phyloP scores from a whole-genome alignment of 2,888 invertebrate genomes.

The Neoscelio sp. region DNA sequence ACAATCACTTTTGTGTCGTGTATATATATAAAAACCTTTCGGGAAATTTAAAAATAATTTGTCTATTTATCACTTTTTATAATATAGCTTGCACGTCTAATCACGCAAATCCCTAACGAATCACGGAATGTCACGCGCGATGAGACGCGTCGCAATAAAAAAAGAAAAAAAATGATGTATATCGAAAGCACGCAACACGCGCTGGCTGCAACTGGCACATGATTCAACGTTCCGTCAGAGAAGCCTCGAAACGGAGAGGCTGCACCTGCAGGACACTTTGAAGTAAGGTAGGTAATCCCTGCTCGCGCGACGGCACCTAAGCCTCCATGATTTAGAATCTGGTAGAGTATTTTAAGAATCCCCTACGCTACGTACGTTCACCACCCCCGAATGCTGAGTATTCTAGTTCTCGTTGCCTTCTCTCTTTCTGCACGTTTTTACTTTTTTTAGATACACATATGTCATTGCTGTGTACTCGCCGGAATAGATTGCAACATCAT shows the following conservation, averaged over 20 bases:
- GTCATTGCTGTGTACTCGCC: conserved; percentile 19
- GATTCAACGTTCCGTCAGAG: conserved; percentile 78
- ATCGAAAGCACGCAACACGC: conserved; percentile 58
- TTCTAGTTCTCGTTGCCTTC: conserved; percentile 31
- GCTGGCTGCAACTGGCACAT: conserved; percentile 75
- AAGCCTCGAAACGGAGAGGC: conserved; percentile 76
- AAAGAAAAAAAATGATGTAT: conserved; percentile 59
- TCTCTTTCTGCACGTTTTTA: conserved; percentile 35
- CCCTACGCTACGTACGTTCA: conserved; percentile 75
- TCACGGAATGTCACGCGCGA: conserved; percentile 45
- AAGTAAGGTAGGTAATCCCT: conserved; percentile 82
- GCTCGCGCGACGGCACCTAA: conserved; percentile 81
- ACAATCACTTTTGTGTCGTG: too few relatives aligned
- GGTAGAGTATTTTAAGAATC: conserved; percentile 83
- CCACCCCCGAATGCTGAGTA: conserved; percentile 68
- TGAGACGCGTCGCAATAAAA: conserved; percentile 35
- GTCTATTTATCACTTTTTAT: conserved; percentile 60
- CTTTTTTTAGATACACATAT: conserved; percentile 32
- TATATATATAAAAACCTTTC: conserved; percentile 3
- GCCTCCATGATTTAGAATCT: conserved; percentile 83
- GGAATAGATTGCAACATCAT: conserved; percentile 39
- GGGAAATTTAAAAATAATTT: conserved; percentile 38
- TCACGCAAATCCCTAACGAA: conserved; percentile 41
- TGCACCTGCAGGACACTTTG: conserved; percentile 83
- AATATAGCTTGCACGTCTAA: conserved; percentile 32